phyloP scores from a whole-genome alignment of 1,140 invertebrate genomes.

The Cherax quadricarinatus region DNA sequence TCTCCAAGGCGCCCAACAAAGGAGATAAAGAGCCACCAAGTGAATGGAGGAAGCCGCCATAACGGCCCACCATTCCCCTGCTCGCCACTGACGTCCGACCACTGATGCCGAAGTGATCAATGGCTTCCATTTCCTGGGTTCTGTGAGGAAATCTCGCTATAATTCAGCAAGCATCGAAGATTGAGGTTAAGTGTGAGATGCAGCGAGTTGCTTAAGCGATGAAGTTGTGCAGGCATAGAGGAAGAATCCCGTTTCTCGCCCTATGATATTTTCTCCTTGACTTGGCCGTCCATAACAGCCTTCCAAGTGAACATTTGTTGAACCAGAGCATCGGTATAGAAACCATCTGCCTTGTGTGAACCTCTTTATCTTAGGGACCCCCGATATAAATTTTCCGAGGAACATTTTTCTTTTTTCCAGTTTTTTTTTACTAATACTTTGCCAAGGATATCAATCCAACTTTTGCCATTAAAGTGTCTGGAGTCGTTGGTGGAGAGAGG shows the following conservation, averaged over 20 bases:
- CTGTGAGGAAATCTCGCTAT: conserved; percentile 5
- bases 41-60: neutral
- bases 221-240: neutral
- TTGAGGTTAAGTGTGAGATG: conserved; percentile 4
- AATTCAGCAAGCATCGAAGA: neutral
- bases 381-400: neutral
- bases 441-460: conserved; percentile 1
- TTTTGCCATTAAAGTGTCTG: conserved; percentile 8
- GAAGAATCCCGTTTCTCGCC: no score
- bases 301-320: no score
- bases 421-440: neutral
- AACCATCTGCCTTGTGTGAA: neutral
- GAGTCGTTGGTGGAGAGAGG: neutral
- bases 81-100: neutral
- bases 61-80: neutral
- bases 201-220: neutral
- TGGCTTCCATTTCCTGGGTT: conserved; percentile 4
- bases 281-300: no score
- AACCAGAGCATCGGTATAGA: no score
- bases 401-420: neutral
- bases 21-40: neutral
- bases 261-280: no score
- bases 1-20: neutral
- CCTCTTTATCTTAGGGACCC: neutral
- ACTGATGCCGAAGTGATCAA: neutral